phyloP scores from a whole-genome alignment of 2,797 vertebrate genomes.

The Spinus pinus region DNA sequence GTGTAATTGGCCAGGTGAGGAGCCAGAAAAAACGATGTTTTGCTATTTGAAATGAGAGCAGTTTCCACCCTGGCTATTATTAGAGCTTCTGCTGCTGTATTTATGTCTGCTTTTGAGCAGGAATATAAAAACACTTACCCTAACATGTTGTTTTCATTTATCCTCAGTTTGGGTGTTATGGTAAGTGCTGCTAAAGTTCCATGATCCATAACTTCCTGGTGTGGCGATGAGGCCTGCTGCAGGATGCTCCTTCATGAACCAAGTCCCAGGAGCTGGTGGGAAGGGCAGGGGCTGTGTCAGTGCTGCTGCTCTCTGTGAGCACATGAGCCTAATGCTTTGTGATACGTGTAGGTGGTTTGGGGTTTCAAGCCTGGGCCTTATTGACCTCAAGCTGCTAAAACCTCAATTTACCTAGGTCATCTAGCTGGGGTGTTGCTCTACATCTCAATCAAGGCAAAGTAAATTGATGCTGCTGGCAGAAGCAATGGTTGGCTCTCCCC shows the following conservation, averaged over 20 bases:
- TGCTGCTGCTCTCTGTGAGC: background rate
- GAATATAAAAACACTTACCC: background rate
- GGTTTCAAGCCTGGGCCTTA: background rate
- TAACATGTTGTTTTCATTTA: background rate
- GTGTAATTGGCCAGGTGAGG: background rate
- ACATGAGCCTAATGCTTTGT: slow-evolving; percentile 19
- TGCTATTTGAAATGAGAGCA: background rate
- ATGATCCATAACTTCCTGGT: background rate
- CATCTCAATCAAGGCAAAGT: background rate
- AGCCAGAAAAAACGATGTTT: background rate
- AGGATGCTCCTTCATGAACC: background rate
- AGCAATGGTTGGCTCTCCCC: background rate
- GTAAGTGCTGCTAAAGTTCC: background rate
- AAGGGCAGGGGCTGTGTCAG: background rate
- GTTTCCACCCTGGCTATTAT: background rate
- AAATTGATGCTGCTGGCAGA: background rate
- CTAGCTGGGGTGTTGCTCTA: background rate
- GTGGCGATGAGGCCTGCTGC: background rate
- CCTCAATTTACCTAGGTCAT: slow-evolving; percentile 4
- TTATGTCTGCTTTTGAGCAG: background rate
- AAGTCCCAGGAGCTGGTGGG: background rate
- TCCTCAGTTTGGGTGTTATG: background rate
- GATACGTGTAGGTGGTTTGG: background rate
- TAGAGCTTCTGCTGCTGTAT: background rate
- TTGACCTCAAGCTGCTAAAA: slow-evolving; percentile 41